phyloP scores from a whole-genome alignment of 2,113 vertebrate genomes.

The Upupa epops region DNA sequence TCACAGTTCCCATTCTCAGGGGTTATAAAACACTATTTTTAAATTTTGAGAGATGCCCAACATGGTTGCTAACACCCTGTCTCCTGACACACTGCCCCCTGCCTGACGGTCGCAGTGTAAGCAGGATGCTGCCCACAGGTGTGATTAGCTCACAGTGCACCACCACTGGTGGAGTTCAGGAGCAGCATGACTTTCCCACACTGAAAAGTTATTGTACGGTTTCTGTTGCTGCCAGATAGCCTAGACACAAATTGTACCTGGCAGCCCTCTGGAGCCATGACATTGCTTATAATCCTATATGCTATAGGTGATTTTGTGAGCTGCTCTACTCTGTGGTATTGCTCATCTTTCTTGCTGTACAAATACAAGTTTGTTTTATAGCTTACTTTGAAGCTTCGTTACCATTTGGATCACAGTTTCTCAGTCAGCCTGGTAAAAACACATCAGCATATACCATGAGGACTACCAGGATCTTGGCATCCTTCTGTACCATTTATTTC shows the following conservation, averaged over 20 bases:
- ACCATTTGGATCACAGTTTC: neutral
- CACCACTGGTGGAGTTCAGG: neutral
- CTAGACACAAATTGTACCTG: neutral
- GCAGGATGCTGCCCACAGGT: neutral
- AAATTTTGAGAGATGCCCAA: accelerated
- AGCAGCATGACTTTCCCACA: accelerated
- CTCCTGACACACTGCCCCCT: too few relatives aligned
- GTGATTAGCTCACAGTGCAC: neutral
- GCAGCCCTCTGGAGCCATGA: accelerated
- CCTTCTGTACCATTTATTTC: neutral
- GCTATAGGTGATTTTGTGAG: neutral
- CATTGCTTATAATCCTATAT: accelerated
- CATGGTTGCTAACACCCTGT: accelerated
- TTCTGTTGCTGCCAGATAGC: neutral
- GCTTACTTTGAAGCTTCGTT: neutral
- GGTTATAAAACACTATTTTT: neutral
- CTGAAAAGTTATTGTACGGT: neutral
- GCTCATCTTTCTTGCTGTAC: neutral
- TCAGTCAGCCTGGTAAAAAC: neutral
- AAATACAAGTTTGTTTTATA: neutral
- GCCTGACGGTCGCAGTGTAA: accelerated
- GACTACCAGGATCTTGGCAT: neutral
- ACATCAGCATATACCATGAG: accelerated
- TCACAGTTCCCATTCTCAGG: neutral
- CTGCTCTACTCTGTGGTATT: accelerated